Evolutionary conservation across 1,140 invertebrate genomes (phyloP).

Genomic region (Zophobas atratus): DNA sequence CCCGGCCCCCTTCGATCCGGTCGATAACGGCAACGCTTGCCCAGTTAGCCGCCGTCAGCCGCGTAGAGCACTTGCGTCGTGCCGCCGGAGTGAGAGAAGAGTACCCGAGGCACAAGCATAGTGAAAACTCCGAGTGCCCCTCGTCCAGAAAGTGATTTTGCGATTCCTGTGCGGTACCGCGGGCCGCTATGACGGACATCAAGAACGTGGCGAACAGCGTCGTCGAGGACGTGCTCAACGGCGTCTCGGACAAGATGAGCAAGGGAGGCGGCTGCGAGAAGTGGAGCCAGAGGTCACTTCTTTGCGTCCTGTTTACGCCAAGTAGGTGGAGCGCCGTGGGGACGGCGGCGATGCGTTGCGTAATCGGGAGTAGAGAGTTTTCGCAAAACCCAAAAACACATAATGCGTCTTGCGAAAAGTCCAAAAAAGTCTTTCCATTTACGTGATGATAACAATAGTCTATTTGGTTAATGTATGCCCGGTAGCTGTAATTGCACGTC

Average conservation of each 20-base stretch:
- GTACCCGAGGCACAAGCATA: constrained; percentile 6
- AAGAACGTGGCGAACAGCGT: constrained; percentile 57
- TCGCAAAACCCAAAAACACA: neutral
- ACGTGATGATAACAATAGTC: too few relatives aligned
- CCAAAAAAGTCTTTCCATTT: too few relatives aligned
- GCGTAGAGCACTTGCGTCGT: constrained; percentile 26
- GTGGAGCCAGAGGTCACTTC: constrained; percentile 56
- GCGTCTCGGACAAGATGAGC: constrained; percentile 52
- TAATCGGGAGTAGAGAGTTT: constrained; percentile 7
- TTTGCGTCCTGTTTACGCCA: constrained; percentile 60
- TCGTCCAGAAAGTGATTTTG: constrained; percentile 8
- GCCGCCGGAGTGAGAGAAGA: constrained; percentile 21
- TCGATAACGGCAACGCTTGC: constrained; percentile 44
- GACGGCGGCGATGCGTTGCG: too few relatives aligned
- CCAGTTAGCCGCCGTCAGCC: constrained; percentile 43
- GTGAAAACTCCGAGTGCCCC: neutral
- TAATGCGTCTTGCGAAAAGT: too few relatives aligned
- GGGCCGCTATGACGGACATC: constrained; percentile 41
- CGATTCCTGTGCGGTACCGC: neutral
- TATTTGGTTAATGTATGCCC: too few relatives aligned
- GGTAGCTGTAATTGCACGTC: too few relatives aligned
- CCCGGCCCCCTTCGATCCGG: constrained; percentile 28
- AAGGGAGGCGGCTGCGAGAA: constrained; percentile 47
- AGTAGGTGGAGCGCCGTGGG: constrained; percentile 55
- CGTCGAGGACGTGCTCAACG: constrained; percentile 61